Evolutionary conservation across 2,113 vertebrate species (phyloP), one percentile per base, ranked within the genome.

Genomic region (Stercorarius parasiticus): DNA sequence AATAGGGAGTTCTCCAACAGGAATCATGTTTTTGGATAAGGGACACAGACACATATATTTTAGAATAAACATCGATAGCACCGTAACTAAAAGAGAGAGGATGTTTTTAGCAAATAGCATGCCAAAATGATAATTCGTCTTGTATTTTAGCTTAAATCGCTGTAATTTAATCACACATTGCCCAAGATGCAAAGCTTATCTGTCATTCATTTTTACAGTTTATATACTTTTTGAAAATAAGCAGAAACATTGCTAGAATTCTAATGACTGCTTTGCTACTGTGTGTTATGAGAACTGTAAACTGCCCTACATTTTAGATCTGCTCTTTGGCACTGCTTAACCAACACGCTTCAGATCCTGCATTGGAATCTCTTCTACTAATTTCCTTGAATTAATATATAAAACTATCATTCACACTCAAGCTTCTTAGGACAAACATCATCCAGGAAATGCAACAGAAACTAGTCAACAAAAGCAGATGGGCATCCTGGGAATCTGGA

Each of bases 381-480:
- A 83, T 94, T 91, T 92, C 58, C 62, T 82, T 83, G 62, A 90
- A 77, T 62, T 91, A 77, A 72, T 91, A 34, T 42, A 5, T 49
- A 89, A 91, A 71, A 49, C 30, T 83, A 23, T 45, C 36, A 80
- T 72, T 96, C 49, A 85, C 45, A 20, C 52, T n/a, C 38, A 25
- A 29, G 34, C 22, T 80, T 88, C 78, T 80, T 40, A 65, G 78
- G 86, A 80, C 16, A 70, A 81, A 92, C 61, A 82, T 27, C 26
- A 80, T 93, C 47, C 79, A 90, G 79, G 58, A 97, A 93, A 86
- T 45, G 45, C 49, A 92, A 42, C 42, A 94, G 86, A 93, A 96
- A 89, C 50, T 19, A 89, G 69, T 81, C 69, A 94, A 79, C 47
- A 94, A 72, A 88, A 92, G 45, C 86, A 91, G 65, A 95, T 77